Evolutionary conservation across 2,797 vertebrate genomes (phyloP).

Genomic region (Helicolenus hilgendorfi): DNA sequence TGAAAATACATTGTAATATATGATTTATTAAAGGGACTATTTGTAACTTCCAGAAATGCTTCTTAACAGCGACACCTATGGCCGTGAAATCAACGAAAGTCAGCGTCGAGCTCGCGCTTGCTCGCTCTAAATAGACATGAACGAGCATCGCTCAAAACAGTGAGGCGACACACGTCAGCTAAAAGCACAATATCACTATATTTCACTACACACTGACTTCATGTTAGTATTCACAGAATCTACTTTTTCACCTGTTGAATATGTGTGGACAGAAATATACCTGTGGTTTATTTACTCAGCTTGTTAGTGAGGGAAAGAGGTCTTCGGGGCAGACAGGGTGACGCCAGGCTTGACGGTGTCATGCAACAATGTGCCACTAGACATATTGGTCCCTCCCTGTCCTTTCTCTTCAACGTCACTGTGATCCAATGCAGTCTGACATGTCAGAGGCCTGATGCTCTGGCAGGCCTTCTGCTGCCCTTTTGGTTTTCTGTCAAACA

Average conservation of each 20-base stretch:
- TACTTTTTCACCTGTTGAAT: not conserved
- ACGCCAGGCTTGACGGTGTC: constrained; percentile 8
- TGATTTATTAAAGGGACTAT: not conserved
- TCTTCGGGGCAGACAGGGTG: constrained; percentile 28
- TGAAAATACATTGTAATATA: not conserved
- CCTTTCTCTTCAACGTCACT: constrained; percentile 3
- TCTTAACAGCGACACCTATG: too few species aligned
- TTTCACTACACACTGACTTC: constrained; percentile 1
- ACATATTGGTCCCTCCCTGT: constrained; percentile 1
- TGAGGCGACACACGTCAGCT: too few species aligned
- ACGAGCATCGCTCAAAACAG: too few species aligned
- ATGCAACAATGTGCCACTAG: constrained; percentile 10
- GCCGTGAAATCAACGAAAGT: too few species aligned
- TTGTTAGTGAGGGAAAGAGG: not conserved
- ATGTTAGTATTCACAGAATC: not conserved
- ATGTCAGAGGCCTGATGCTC: constrained; percentile 27
- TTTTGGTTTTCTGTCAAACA: constrained; percentile 56
- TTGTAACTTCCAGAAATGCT: too few species aligned
- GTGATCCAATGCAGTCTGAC: constrained; percentile 46
- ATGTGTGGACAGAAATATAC: constrained; percentile 18
- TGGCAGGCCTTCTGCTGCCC: constrained; percentile 11
- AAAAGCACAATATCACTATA: too few species aligned
- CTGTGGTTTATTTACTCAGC: constrained; percentile 5
- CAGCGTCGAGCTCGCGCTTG: too few species aligned
- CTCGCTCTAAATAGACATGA: too few species aligned